Conservation (phyloP, 2,888 invertebrate species). For the Xestia sexstrigata region DNA sequence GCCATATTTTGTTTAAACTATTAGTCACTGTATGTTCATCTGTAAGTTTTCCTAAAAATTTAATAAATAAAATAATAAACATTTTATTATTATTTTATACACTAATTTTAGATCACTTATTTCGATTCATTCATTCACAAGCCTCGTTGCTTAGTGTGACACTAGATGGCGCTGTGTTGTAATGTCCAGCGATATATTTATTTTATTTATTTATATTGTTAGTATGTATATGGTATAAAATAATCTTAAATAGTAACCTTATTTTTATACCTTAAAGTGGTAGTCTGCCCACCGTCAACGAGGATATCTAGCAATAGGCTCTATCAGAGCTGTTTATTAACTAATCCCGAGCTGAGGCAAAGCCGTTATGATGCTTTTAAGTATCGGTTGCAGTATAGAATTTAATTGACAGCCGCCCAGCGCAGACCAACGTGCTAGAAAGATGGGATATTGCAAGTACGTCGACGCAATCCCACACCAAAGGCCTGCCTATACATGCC, state of each 20-base stretch:
- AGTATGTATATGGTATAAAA: background rate
- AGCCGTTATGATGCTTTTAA: background rate
- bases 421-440: background rate
- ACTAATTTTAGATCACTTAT: background rate
- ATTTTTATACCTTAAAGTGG: background rate
- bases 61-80: too few species aligned
- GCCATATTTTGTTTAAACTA: too few species aligned
- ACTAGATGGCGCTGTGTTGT: too few species aligned
- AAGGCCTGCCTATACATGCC: too few species aligned
- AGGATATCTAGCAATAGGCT: background rate
- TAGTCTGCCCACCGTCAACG: background rate
- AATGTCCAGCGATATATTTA: too few species aligned
- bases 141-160: too few species aligned
- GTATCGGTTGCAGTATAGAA: background rate
- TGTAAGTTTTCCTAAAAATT: too few species aligned
- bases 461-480: too few species aligned
- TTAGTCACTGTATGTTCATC: too few species aligned
- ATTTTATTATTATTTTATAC: too few species aligned
- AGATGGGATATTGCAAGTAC: background rate
- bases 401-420: background rate
- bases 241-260: background rate
- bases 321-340: background rate
- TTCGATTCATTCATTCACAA: too few species aligned
- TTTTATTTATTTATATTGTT: too few species aligned
- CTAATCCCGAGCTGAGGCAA: background rate